phyloP scores from a whole-genome alignment of 2,888 invertebrate species.

The Plutella xylostella region DNA sequence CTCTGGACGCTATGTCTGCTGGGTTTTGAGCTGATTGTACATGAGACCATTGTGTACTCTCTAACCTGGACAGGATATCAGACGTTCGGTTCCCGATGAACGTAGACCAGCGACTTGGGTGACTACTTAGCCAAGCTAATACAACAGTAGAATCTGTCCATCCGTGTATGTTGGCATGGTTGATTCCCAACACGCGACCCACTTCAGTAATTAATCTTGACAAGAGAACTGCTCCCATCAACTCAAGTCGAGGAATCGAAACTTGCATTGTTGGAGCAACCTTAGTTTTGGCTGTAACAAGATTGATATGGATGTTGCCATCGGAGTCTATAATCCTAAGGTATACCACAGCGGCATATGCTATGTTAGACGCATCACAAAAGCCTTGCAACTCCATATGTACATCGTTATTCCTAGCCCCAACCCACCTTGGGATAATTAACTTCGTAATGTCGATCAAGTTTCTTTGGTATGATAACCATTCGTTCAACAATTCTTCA shows the following conservation, averaged over 20 bases:
- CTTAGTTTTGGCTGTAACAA: conserved; percentile 10
- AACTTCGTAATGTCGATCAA: conserved; percentile 9
- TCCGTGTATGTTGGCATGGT: conserved; percentile 9
- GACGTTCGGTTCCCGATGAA: background rate
- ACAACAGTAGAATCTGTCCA: background rate
- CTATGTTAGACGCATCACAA: conserved; percentile 9
- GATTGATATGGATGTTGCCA: background rate
- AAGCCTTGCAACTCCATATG: conserved; percentile 11
- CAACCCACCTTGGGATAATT: background rate
- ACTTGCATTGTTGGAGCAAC: conserved; percentile 4
- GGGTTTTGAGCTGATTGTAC: no score
- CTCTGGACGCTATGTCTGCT: no score
- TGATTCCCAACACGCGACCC: conserved; percentile 6
- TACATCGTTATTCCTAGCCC: conserved; percentile 1
- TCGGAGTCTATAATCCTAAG: background rate
- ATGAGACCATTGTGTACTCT: no score
- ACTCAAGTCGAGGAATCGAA: background rate
- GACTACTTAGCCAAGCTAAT: background rate
- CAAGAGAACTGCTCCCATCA: background rate
- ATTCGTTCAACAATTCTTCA: no score
- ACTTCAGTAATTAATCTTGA: no score
- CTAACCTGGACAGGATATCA: background rate
- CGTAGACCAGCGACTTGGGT: background rate
- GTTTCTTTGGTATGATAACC: background rate
- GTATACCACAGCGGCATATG: conserved; percentile 10